A percentile compares a stretch with the other conserved stretches of the same genome.
These are phyloP conservation scores for Amphipoea lucens DNA, from an alignment of 2,888 invertebrate species.

Conservation along the genomic window DNA sequence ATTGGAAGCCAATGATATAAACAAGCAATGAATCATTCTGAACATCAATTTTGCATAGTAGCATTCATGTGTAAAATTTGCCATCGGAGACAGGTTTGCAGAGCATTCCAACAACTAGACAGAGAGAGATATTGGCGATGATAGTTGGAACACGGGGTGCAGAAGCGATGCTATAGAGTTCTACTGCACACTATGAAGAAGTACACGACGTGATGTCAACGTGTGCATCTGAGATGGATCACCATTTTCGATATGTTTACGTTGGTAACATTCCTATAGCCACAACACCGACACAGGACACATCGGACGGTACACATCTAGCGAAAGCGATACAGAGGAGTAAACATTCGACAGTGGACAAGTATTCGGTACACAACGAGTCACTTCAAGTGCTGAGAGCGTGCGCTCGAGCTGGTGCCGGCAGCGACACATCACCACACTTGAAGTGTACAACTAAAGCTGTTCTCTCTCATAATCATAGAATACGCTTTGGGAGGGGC, in stretches of 20 bases:
- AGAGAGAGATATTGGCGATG: slow-evolving; percentile 69
- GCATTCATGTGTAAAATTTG: slow-evolving; percentile 79
- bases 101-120: slow-evolving; percentile 69
- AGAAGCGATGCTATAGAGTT: slow-evolving; percentile 75
- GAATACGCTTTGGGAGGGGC: slow-evolving; percentile 86
- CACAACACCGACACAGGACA: slow-evolving; percentile 83
- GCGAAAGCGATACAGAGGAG: slow-evolving; percentile 84
- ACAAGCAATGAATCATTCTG: slow-evolving; percentile 80
- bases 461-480: slow-evolving; percentile 71
- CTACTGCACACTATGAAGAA: slow-evolving; percentile 71
- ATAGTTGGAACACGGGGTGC: slow-evolving; percentile 62
- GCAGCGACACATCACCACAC: slow-evolving; percentile 63
- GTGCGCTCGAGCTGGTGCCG: slow-evolving; percentile 40
- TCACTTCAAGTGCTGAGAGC: slow-evolving; percentile 67
- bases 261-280: slow-evolving; percentile 73
- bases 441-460: slow-evolving; percentile 81
- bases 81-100: slow-evolving; percentile 67
- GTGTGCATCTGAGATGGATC: slow-evolving; percentile 73
- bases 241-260: slow-evolving; percentile 84
- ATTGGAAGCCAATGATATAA: slow-evolving; percentile 77
- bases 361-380: slow-evolving; percentile 62
- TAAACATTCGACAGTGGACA: slow-evolving; percentile 73
- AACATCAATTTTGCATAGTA: slow-evolving; percentile 86
- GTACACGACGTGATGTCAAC: slow-evolving; percentile 68
- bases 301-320: slow-evolving; percentile 76